Base-by-base conservation (phyloP, 2,113 vertebrate species). In the Sardina pilchardus region DNA sequence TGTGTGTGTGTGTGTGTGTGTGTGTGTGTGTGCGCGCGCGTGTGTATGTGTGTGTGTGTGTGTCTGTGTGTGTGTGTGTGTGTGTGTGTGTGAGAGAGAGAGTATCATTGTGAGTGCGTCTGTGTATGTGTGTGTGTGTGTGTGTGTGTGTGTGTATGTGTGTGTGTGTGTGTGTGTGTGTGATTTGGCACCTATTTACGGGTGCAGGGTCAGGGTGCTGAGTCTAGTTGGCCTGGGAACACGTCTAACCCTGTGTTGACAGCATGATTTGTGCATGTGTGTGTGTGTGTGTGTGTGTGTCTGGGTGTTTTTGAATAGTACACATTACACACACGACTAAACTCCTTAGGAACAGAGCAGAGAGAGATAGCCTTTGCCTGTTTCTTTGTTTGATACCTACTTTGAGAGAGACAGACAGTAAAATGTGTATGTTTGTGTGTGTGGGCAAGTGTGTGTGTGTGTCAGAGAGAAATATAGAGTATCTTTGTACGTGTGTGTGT, bases 1-100 rank as follows among this genome's bases (percentile, higher is more conserved):
- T 63, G 56, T n/a, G 1, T 63, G 56, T 63, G 17, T 63, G 56
- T 56, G 56, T 63, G 56, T 24, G 21, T 63, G 59, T 63, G 21
- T 63, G 59, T n/a, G 24, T 63, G 59, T 63, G 59, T n/a, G 21
- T 63, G 59, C 6, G 21, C 26, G 21, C 26, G 59, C 26, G 59
- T 63, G 59, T 63, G 59, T 63, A 24, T 63, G 59, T 63, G 59
- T n/a, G 59, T 63, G 59, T 63, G 59, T 63, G 59, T 53, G 50
- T 53, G 50, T 53, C 17, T 53, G 50, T 53, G 50, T 53, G 17
- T 53, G 50, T 53, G 50, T 53, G 17, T 63, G 1, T 63, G 53
- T n/a, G 56, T n/a, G 24, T n/a, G 21, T 63, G 3, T 63, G 56
- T 63, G n/a, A n/a, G n/a, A n/a, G n/a, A n/a, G n/a, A n/a, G n/a